Percentiles rank a stretch among this genome's conserved stretches.
phyloP scores from a whole-genome alignment of 2,888 invertebrate species.

The Torymus tubicola region DNA sequence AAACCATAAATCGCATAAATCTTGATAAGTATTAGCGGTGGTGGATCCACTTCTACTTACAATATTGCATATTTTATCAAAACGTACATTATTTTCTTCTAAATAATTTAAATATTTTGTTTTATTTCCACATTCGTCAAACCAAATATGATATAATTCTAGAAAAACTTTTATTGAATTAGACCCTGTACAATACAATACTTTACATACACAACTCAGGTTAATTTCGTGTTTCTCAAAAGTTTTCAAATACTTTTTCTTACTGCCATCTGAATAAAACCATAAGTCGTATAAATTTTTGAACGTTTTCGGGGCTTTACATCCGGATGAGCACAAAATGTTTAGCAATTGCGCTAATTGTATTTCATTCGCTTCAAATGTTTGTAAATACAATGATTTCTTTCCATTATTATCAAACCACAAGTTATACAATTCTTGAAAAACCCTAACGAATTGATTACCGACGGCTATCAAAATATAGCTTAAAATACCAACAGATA shows the following conservation, averaged over 20 bases:
- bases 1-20: background rate
- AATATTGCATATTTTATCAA: too few relatives aligned
- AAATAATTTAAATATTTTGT: too few relatives aligned
- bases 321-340: background rate
- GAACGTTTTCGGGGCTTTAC: background rate
- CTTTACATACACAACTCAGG: background rate
- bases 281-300: constrained; percentile 4
- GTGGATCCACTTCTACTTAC: too few relatives aligned
- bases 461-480: background rate
- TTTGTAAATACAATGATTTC: background rate
- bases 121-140: too few relatives aligned
- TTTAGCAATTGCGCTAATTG: background rate
- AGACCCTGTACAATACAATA: background rate
- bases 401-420: constrained; percentile 34
- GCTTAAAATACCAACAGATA: background rate
- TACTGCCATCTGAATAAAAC: constrained; percentile 18
- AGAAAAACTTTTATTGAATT: constrained; percentile 1
- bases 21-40: constrained; percentile 55
- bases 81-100: too few relatives aligned
- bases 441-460: background rate
- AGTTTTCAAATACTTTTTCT: background rate
- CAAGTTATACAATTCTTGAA: constrained; percentile 6
- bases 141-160: constrained; percentile 4
- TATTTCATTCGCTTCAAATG: background rate
- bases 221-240: background rate